Percentiles rank a stretch among this genome's conserved stretches.
Evolutionary conservation across 2,888 invertebrate species (phyloP).

Genomic region (Drosophila anomalata): DNA sequence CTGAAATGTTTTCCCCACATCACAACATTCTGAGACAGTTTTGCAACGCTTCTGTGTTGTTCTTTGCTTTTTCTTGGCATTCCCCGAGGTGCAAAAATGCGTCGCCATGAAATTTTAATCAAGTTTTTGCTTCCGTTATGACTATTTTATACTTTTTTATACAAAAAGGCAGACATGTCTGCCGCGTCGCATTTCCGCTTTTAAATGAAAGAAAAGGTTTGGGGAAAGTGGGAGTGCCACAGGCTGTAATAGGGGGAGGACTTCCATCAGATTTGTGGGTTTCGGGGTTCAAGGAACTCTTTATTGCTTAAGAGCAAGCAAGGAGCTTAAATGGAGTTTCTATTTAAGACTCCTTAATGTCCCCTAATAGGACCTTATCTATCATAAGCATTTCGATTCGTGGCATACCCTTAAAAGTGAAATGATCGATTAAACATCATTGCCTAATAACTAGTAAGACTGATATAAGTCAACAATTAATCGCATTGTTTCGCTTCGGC

Average conservation of each 20-base stretch:
- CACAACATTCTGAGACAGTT: constrained; percentile 28
- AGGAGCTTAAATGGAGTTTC: too few species aligned
- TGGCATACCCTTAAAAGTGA: not conserved
- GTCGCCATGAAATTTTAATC: constrained; percentile 76
- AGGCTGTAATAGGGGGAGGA: not conserved
- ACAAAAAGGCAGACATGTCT: constrained; percentile 73
- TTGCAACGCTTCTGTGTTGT: constrained; percentile 21
- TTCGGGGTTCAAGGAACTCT: constrained; percentile 2
- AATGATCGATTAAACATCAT: constrained; percentile 13
- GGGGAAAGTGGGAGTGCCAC: not conserved
- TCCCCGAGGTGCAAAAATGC: constrained; percentile 55
- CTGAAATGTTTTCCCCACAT: constrained; percentile 11
- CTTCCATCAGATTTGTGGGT: not conserved
- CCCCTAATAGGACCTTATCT: not conserved
- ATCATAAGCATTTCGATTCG: not conserved
- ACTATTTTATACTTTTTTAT: constrained; percentile 28
- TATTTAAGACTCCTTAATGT: not conserved
- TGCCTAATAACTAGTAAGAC: constrained; percentile 13
- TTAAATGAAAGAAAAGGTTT: not conserved
- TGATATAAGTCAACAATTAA: constrained; percentile 24
- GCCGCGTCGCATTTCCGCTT: constrained; percentile 67
- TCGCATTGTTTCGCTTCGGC: constrained; percentile 19
- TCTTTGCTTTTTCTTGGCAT: constrained; percentile 27
- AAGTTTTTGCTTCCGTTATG: constrained; percentile 65
- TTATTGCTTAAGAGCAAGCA: not conserved